These are phyloP conservation scores for Recurvirostra avosetta DNA, from an alignment of 2,113 vertebrate species.

Conservation along the genomic window DNA sequence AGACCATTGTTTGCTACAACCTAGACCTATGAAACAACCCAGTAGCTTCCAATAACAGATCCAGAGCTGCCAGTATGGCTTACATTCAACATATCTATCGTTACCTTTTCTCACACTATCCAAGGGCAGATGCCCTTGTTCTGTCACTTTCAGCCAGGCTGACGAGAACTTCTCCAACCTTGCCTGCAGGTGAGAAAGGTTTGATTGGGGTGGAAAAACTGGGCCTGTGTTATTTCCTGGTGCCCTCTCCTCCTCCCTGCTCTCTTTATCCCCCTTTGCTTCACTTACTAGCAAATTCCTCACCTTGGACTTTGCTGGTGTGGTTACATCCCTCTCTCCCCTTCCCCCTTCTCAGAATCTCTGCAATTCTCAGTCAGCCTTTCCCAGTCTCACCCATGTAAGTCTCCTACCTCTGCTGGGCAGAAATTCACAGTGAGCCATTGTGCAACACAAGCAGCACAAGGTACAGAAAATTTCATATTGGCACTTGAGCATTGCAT, in stretches of 20 bases:
- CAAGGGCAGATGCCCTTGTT: background rate
- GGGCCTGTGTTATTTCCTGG: background rate
- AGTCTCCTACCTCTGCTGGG: background rate
- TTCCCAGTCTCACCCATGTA: background rate
- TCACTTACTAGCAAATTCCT: background rate
- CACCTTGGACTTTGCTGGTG: background rate
- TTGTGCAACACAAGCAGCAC: background rate
- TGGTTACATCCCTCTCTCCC: background rate
- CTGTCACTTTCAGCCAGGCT: background rate
- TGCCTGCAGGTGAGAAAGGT: background rate
- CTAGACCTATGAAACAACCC: background rate
- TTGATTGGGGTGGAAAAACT: background rate
- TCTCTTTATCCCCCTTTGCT: background rate
- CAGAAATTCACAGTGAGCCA: background rate
- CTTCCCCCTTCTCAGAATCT: background rate
- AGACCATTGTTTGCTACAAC: background rate
- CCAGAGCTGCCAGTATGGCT: background rate
- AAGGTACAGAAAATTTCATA: background rate
- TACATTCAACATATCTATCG: rapidly evolving
- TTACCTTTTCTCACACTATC: background rate
- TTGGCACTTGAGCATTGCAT: background rate
- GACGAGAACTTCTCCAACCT: background rate
- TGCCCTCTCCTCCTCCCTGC: background rate
- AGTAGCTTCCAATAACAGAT: background rate
- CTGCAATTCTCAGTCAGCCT: background rate